These are phyloP conservation scores for Crypturellus tataupa DNA, from an alignment of 2,797 vertebrate species.

Conservation along the genomic window DNA sequence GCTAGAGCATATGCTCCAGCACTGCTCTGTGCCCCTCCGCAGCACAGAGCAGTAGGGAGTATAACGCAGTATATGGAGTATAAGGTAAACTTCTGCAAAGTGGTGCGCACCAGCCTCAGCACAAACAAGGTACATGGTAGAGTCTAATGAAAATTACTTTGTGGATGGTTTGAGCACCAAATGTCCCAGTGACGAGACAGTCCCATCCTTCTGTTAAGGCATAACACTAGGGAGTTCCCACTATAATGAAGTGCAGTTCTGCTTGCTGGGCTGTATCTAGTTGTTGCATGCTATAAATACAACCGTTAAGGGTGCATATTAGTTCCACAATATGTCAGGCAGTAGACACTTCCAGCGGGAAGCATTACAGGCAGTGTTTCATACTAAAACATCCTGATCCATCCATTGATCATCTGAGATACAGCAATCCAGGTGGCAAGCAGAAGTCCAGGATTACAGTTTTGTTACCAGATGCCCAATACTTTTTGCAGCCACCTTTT, in stretches of 20 bases:
- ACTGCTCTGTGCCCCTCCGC: neutral
- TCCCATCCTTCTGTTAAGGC: slow-evolving; percentile 22
- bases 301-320: neutral
- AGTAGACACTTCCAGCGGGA: neutral
- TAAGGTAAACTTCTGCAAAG: slow-evolving; percentile 10
- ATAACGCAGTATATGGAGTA: neutral
- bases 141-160: neutral
- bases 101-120: neutral
- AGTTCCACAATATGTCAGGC: neutral
- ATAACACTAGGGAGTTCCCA: neutral
- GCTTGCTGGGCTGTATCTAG: neutral
- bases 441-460: neutral
- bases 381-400: neutral
- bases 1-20: neutral
- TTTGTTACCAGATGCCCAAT: neutral
- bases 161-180: neutral
- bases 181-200: neutral
- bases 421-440: neutral
- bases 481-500: neutral
- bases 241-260: neutral
- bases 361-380: neutral
- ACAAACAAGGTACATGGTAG: neutral
- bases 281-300: neutral
- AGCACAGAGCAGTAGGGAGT: neutral
- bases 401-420: neutral